Percentiles rank a stretch among this genome's conserved stretches.
phyloP scores from a whole-genome alignment of 2,888 invertebrate species.

The Stomorhina lunata region DNA sequence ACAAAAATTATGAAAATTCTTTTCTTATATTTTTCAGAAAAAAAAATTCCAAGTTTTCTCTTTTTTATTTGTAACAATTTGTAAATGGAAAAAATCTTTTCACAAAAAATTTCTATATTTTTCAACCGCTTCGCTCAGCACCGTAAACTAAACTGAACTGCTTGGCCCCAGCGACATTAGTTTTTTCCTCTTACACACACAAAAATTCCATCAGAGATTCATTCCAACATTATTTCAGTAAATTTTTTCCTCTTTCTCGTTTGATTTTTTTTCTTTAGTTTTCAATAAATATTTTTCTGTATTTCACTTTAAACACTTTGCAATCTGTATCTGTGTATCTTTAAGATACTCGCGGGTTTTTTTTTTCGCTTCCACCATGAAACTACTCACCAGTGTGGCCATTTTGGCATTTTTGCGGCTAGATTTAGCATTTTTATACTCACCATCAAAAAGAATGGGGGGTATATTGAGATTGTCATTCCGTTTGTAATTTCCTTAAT shows the following conservation, averaged over 20 bases:
- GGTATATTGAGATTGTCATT: no score
- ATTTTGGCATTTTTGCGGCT: no score
- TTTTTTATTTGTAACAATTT: conserved; percentile 14
- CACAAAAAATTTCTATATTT: conserved; percentile 16
- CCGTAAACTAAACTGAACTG: conserved; percentile 74
- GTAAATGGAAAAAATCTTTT: conserved; percentile 24
- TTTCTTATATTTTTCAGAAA: conserved; percentile 33
- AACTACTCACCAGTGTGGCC: no score
- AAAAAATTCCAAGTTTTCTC: no score
- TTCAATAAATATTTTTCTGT: not conserved
- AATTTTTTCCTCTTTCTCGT: conserved; percentile 18
- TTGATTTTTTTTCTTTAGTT: not conserved
- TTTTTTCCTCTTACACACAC: conserved; percentile 64
- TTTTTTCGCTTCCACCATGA: no score
- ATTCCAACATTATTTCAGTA: conserved; percentile 56
- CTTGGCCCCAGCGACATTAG: conserved; percentile 60
- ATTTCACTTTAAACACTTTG: conserved; percentile 54
- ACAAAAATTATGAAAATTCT: conserved; percentile 26
- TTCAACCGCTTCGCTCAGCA: conserved; percentile 75
- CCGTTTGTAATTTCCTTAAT: no score
- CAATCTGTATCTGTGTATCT: conserved; percentile 59
- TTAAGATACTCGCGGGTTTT: conserved; percentile 63
- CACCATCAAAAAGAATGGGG: no score
- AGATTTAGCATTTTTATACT: no score
- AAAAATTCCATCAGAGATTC: conserved; percentile 66